A percentile compares a stretch with the other conserved stretches of the same genome.
Conservation (phyloP, 1,140 invertebrate genomes). For the Solenopsis invicta region DNA sequence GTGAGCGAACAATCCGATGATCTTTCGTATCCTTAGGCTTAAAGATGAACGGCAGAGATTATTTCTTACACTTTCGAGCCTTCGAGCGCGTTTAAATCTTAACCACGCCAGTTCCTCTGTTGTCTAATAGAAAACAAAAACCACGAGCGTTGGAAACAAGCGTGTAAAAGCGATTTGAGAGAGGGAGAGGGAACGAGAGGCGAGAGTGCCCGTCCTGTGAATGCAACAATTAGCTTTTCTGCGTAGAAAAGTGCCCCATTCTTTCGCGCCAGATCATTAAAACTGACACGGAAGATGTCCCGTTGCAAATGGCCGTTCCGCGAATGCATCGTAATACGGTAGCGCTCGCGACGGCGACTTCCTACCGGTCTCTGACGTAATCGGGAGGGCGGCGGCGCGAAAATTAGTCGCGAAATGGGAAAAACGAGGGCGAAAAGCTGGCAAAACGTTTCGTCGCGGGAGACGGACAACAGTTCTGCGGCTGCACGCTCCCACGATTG, state of each 20-base stretch:
- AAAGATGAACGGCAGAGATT: background rate
- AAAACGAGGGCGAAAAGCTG: background rate
- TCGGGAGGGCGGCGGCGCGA: background rate
- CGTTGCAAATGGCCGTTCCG: slow-evolving; percentile 31
- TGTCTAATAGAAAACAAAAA: slow-evolving; percentile 6
- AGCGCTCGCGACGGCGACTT: background rate
- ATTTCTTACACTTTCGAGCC: slow-evolving; percentile 10
- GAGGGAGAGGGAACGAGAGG: background rate
- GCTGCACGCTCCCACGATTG: background rate
- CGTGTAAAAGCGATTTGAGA: slow-evolving; percentile 8
- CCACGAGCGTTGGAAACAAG: slow-evolving; percentile 2
- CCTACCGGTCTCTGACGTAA: slow-evolving; percentile 1
- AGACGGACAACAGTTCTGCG: slow-evolving; percentile 30
- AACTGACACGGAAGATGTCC: background rate
- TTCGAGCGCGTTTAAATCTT: background rate
- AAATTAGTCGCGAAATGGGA: slow-evolving; percentile 42
- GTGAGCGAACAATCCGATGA: background rate
- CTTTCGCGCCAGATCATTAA: slow-evolving; percentile 44
- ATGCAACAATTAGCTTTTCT: slow-evolving; percentile 38
- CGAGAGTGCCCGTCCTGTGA: background rate
- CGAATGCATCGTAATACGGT: slow-evolving; percentile 25
- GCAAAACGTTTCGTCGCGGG: background rate
- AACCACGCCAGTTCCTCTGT: background rate
- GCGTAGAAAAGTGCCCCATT: slow-evolving; percentile 27
- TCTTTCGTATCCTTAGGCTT: background rate